Evolutionary conservation across 1,140 invertebrate genomes (phyloP), one percentile per base, ranked within the genome.

Genomic region (Tetranychus urticae): DNA sequence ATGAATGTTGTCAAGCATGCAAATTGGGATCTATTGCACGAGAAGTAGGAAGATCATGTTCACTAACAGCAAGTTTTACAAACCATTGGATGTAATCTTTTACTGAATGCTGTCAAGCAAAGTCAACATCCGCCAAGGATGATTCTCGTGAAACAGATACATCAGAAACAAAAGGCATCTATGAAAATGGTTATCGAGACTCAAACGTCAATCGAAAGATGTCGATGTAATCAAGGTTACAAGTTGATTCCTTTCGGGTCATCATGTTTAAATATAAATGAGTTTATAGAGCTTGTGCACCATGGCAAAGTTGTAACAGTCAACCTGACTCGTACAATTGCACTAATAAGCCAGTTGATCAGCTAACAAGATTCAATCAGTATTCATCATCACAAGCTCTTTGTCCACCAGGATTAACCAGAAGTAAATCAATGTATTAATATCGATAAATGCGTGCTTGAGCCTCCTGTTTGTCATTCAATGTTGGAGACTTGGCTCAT

Each of bases 221-320:
- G 84, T 33, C 82, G 85, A 1, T 97, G 92, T 72, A 92, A 92
- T 0, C 97, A 91, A 0, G 93, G 94, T 0, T 97, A 97, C 69
- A 92, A 90, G 0, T 71, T 97, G 2, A 92, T 96, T 69, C 82
- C 84, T 7, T 79, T 81, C 10, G 85, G 83, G 3, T 83, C 86
- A 42, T 3, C 12, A 33, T 62, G 67, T 71, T 34, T 66, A 86
- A 92, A 97, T 71, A 83, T 94, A 66, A 85, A 97, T 71, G 93
- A 97, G 72, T 98, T 6, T 85, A 79, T 0, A 81, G 96, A 69
- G 83, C 85, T 67, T 97, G 93, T 69, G 80, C 80, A 0, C 67
- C 76, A 0, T 81, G 81, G 4, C 93, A 85, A 68, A 72, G 78
- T 2, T 98, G 93, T 70, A 76, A 79, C 54, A 98, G 97, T 69